Evolutionary conservation across 2,113 vertebrate genomes (phyloP), one percentile per base, ranked within the genome.

Genomic region (Peromyscus californicus): DNA sequence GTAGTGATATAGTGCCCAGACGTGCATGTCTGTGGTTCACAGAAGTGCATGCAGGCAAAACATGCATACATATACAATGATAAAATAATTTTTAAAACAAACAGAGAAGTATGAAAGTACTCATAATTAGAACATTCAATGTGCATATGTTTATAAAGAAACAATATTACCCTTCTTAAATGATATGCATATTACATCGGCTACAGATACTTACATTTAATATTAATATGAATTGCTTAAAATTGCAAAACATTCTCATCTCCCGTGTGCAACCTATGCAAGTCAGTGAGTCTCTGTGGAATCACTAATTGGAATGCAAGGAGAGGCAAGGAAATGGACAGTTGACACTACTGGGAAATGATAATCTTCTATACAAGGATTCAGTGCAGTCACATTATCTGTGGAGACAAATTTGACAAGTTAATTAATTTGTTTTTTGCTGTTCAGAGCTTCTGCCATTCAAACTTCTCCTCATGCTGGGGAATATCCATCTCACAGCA

Each of bases 381-480:
- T 89, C 26, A 31, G 21, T 70, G 54, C 42, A 88, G 93, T 96
- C 74, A 5, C 94, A 72, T 88, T 97, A 95, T 95, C 87, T 69
- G 70, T 88, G 74, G 94, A 22, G 85, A 97, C 80, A 94, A 93
- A 96, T 93, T 39, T 95, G 97, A 97, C 93, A 97, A 97, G 96
- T 97, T 97, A 98, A 97, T 97, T 97, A 93, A 89, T 95, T 97
- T 96, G 79, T 67, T 93, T 94, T 90, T 91, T 93, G 48, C 86
- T 95, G 65, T 82, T 69, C 80, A 96, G 75, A 94, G 87, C 26
- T 95, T 84, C 79, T 93, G 92, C 48, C 90, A 95, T 90, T 97
- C 92, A 97, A 87, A 95, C 4, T 61, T 94, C 45, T 89, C 48
- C 39, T 93, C 39, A 7, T 33, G 42, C 59, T 74, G 85, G 42